These are phyloP conservation scores for Mus spretus DNA, from an alignment of 2,797 vertebrate species.

Conservation along the genomic window DNA sequence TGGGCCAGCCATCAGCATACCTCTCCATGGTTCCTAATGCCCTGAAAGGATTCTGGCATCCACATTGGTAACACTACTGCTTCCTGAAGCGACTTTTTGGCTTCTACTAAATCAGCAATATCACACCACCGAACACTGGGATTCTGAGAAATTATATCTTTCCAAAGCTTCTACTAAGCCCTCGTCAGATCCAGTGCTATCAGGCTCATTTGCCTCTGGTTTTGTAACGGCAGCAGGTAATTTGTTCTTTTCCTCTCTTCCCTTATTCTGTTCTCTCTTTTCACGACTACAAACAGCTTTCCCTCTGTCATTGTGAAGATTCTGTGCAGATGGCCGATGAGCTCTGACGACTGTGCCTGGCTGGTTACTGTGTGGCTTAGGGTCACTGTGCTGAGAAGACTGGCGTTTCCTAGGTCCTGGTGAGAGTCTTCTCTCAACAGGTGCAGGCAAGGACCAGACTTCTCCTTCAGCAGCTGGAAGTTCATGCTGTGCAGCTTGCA, in stretches of 20 bases:
- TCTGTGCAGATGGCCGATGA: conserved; percentile 92
- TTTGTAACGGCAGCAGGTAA: too few species aligned
- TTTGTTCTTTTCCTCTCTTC: conserved; percentile 92
- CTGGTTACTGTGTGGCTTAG: conserved; percentile 92
- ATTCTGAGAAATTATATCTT: too few species aligned
- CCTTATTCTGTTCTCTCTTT: conserved; percentile 93
- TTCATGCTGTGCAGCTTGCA: conserved; percentile 92
- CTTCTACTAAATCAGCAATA: conserved; percentile 97
- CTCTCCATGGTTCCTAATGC: conserved; percentile 98
- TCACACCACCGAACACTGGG: conserved; percentile 90
- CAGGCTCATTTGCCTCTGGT: too few species aligned
- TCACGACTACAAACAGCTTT: conserved; percentile 93
- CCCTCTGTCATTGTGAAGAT: conserved; percentile 91
- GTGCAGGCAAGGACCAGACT: conserved; percentile 93
- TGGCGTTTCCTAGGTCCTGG: conserved; percentile 93
- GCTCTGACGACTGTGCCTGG: conserved; percentile 90
- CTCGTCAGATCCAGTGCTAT: too few species aligned
- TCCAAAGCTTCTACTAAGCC: too few species aligned
- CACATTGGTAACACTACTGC: conserved; percentile 98
- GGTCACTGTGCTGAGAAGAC: conserved; percentile 91
- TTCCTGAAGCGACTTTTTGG: conserved; percentile 98
- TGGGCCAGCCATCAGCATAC: conserved; percentile 98
- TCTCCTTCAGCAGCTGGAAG: conserved; percentile 92
- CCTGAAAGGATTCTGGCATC: conserved; percentile 99
- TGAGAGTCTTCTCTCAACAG: conserved; percentile 94